phyloP scores from a whole-genome alignment of 2,113 vertebrate species.

The Galeopterus variegatus region DNA sequence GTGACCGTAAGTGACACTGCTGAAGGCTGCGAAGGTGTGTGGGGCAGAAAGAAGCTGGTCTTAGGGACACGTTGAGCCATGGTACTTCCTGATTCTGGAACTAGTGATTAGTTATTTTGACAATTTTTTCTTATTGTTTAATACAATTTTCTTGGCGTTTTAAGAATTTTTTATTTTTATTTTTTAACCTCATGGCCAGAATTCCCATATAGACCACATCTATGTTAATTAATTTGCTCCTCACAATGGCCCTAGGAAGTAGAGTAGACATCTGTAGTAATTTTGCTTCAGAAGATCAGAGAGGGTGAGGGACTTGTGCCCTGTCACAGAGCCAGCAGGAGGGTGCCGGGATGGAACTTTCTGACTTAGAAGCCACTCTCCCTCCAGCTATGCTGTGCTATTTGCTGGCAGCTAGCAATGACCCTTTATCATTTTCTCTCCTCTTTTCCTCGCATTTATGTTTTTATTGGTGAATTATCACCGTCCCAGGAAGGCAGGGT shows the following conservation, averaged over 20 bases:
- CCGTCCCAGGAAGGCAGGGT: rapidly evolving
- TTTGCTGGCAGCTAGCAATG: neutral
- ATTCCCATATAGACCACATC: no score
- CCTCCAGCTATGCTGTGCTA: rapidly evolving
- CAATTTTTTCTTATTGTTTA: neutral
- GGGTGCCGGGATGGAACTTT: neutral
- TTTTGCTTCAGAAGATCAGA: neutral
- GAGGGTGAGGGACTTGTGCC: neutral
- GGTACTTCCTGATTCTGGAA: neutral
- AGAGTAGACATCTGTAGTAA: no score
- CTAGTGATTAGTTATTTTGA: neutral
- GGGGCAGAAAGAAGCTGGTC: neutral
- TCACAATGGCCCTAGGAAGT: rapidly evolving
- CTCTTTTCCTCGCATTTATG: neutral
- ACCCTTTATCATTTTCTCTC: neutral
- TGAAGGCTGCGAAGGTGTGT: no score
- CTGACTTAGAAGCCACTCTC: no score
- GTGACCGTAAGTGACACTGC: rapidly evolving
- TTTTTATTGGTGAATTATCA: neutral
- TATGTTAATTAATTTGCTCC: no score
- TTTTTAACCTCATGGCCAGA: neutral
- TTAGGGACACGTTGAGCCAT: no score
- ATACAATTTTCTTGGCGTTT: neutral
- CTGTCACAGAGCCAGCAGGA: rapidly evolving
- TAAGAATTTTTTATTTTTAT: neutral